These are phyloP conservation scores for Cladopsammia gracilis DNA, from an alignment of 64 coral and sea anemone species.

Conservation along the genomic window DNA sequence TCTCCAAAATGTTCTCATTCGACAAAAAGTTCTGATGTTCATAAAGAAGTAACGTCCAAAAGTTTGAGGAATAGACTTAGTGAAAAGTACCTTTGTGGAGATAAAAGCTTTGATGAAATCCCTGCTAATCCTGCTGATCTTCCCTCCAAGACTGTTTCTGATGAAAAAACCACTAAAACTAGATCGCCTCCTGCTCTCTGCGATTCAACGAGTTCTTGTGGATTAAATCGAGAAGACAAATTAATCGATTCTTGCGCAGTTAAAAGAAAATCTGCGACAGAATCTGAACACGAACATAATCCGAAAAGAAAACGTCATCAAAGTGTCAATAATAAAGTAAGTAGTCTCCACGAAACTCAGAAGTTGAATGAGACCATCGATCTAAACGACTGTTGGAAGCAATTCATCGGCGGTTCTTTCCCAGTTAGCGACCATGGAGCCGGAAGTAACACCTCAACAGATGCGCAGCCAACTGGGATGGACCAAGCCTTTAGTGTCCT, in stretches of 20 bases:
- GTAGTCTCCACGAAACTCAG: background rate
- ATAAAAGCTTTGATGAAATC: conserved; percentile 1
- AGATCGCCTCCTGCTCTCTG: too few species aligned
- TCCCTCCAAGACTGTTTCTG: background rate
- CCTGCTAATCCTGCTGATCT: background rate
- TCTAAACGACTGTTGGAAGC: background rate
- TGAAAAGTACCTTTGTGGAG: conserved; percentile 17
- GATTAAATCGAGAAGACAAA: too few species aligned
- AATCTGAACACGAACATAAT: background rate
- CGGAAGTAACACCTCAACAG: background rate
- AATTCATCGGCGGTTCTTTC: background rate
- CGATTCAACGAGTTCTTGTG: background rate
- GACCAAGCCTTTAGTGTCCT: background rate
- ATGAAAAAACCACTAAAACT: background rate
- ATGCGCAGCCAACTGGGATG: background rate
- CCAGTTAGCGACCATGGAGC: background rate
- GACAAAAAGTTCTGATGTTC: background rate
- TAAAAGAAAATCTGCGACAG: background rate
- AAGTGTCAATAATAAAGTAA: background rate
- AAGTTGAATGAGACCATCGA: background rate
- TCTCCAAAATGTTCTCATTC: background rate
- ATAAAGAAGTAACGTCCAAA: background rate
- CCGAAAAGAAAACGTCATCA: background rate
- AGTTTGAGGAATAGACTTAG: background rate
- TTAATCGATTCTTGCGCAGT: background rate